phyloP scores from a whole-genome alignment of 2,113 vertebrate genomes.

The Erinaceus europaeus region DNA sequence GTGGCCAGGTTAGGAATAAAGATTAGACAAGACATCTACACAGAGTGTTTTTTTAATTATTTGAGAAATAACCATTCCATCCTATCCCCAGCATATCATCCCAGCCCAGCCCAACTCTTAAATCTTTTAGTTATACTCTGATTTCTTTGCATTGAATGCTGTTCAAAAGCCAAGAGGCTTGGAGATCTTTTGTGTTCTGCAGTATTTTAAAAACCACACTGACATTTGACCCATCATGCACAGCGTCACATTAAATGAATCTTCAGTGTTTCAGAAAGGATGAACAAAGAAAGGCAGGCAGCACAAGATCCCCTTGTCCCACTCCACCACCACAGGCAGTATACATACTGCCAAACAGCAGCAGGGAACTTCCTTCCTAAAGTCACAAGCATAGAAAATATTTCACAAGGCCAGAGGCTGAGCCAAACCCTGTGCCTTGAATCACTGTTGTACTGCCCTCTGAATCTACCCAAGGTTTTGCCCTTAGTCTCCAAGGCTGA shows the following conservation, averaged over 20 bases:
- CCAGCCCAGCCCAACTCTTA: too few species aligned
- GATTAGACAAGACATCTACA: neutral
- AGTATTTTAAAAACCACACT: neutral
- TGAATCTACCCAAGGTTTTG: neutral
- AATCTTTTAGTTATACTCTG: neutral
- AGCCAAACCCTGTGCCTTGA: neutral
- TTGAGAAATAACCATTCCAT: conserved; percentile 3
- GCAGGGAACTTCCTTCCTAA: conserved; percentile 51
- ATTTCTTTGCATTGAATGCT: neutral
- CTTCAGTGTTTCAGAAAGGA: conserved; percentile 2
- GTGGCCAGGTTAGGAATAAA: neutral
- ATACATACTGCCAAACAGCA: conserved; percentile 12
- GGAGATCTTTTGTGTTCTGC: neutral
- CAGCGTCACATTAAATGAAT: neutral
- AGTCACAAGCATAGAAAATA: neutral
- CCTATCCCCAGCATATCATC: too few species aligned
- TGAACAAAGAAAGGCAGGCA: neutral
- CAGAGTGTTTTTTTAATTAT: neutral
- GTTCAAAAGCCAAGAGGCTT: neutral
- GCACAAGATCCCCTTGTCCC: conserved; percentile 51
- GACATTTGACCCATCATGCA: neutral
- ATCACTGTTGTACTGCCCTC: neutral
- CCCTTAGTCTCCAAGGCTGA: neutral
- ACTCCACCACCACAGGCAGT: neutral
- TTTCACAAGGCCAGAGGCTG: conserved; percentile 30